Base-by-base conservation (phyloP, 2,113 vertebrate species). In the Mus pahari region DNA sequence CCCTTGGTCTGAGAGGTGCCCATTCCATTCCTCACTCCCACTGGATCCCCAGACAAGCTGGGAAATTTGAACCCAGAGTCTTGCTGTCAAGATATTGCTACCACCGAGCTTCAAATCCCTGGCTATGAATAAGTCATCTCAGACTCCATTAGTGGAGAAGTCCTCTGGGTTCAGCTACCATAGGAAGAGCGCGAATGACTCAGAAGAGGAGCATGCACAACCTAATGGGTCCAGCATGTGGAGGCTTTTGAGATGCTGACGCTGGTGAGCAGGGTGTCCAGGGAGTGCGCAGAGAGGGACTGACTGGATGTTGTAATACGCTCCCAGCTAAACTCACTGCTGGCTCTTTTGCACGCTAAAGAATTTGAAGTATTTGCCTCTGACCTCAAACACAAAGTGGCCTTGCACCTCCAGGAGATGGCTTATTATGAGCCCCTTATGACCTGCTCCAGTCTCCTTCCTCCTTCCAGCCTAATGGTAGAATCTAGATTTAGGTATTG, bases 201-300 rank as follows among this genome's bases (percentile, higher is more conserved):
- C 95, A 97, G 93, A 42, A 55, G 71, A 20, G 10, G 84, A 89
- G 90, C 68, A 91, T 75, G 79, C 79, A 48, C 45, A 39, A 93
- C 77, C 90, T 97, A 90, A 97, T 95, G 77, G 92, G 88, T 96
- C 96, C 97, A 93, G 95, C 77, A 87, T 95, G 97, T 94, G 88
- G 50, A 68, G 86, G 86, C 89, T 96, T 92, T 93, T 50, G 96
- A 94, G 79, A 89, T 79, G 64, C 81, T 89, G 79, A 86, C 66
- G 48, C 91, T 60, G 73, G 84, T 74, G 48, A 86, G 94, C 88
- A 36, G 16, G 42, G 71, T 91, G 86, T 89, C 96, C 92, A 77
- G n/a, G 91, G 95, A 81, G 87, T 90, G 60, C 48, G 36, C 28
- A 62, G 70, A 92, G 86, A 84, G 91, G 62, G 84, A 83, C 75